These are phyloP conservation scores for Lepidurus arcticus DNA, from an alignment of 1,140 invertebrate species.

Conservation along the genomic window DNA sequence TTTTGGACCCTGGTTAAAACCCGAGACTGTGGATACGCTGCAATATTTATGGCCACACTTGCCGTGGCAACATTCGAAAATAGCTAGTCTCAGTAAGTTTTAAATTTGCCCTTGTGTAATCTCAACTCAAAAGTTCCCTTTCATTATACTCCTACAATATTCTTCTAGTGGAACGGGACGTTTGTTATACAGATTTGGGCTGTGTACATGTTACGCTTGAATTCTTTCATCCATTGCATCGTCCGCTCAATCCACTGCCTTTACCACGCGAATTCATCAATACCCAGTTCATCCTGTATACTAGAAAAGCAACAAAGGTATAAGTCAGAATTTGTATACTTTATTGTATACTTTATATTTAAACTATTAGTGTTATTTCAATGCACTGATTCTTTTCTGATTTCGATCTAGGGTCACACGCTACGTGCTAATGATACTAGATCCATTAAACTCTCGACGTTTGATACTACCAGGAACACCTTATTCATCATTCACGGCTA, in stretches of 20 bases:
- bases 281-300: constrained; percentile 70
- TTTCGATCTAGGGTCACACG: constrained; percentile 55
- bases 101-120: too few species aligned
- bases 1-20: too few species aligned
- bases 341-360: too few species aligned
- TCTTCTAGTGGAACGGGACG: not conserved
- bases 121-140: too few species aligned
- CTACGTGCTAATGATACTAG: constrained; percentile 62
- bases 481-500: constrained; percentile 84
- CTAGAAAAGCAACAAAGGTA: constrained; percentile 53
- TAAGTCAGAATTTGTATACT: not conserved
- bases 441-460: constrained; percentile 66
- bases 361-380: not conserved
- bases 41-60: too few species aligned
- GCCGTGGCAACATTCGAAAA: too few species aligned
- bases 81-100: too few species aligned
- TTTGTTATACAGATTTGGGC: constrained; percentile 70
- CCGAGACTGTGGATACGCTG: too few species aligned
- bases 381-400: constrained; percentile 35
- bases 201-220: constrained; percentile 72
- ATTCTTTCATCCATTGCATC: constrained; percentile 73
- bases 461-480: constrained; percentile 62
- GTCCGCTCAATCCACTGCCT: constrained; percentile 75
- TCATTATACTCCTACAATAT: too few species aligned
- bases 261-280: constrained; percentile 71